These are phyloP conservation scores for Bombus soroeensis DNA, from an alignment of 1,140 invertebrate species.

Conservation along the genomic window DNA sequence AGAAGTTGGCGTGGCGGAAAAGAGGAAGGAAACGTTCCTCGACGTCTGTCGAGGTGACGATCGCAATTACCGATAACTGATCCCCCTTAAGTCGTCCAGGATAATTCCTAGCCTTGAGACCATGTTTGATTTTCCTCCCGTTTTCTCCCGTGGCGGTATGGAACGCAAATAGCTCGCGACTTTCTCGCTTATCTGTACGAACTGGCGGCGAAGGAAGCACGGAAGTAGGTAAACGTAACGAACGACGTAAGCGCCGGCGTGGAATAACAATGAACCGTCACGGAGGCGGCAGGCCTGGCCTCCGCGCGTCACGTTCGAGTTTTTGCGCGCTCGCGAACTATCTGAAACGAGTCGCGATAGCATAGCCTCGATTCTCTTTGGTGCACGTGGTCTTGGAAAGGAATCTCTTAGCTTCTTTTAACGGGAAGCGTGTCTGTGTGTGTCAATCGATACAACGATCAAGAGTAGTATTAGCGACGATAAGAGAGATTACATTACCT, in stretches of 20 bases:
- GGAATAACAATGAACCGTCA: slow-evolving; percentile 50
- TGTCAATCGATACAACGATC: background rate
- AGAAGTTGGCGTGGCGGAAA: slow-evolving; percentile 38
- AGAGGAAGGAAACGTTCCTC: slow-evolving; percentile 42
- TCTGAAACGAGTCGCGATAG: background rate
- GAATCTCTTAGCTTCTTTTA: background rate
- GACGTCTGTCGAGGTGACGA: slow-evolving; percentile 41
- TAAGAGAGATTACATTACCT: background rate
- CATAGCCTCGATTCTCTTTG: background rate
- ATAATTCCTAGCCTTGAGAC: slow-evolving; percentile 12
- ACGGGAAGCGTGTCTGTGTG: background rate
- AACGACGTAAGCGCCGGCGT: slow-evolving; percentile 24
- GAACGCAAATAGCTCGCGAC: background rate
- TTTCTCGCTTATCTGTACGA: slow-evolving; percentile 21
- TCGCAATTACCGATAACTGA: slow-evolving; percentile 54
- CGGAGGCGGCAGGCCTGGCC: background rate
- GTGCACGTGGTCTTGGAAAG: background rate
- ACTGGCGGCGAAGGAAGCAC: slow-evolving; percentile 12
- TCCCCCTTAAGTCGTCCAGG: slow-evolving; percentile 13
- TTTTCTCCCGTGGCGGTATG: background rate
- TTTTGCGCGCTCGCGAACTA: slow-evolving; percentile 23
- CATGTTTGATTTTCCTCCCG: background rate
- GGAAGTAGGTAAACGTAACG: slow-evolving; percentile 55
- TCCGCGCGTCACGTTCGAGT: slow-evolving; percentile 25
- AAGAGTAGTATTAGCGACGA: background rate